These are phyloP conservation scores for Cheumatopsyche charites DNA, from an alignment of 1,140 invertebrate species.

Conservation along the genomic window DNA sequence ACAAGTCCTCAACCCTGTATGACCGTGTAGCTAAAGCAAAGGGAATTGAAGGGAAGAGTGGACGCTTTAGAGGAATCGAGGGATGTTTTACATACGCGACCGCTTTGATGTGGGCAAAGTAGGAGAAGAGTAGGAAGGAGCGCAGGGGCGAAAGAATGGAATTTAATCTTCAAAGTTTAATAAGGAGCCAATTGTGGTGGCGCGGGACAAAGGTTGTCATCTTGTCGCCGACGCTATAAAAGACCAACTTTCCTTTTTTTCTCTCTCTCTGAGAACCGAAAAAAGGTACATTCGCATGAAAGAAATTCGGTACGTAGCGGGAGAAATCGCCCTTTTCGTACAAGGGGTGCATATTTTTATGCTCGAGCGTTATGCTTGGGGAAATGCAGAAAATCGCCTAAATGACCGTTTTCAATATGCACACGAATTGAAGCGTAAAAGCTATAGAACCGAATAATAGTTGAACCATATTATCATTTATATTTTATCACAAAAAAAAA, in stretches of 20 bases:
- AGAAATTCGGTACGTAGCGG: neutral
- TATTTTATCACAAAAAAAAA: no score
- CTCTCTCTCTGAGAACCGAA: neutral
- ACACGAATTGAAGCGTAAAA: no score
- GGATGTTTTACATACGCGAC: slow-evolving; percentile 21
- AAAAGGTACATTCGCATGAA: neutral
- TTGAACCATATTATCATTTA: no score
- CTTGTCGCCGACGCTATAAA: slow-evolving; percentile 14
- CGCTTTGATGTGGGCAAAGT: slow-evolving; percentile 1
- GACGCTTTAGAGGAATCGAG: neutral
- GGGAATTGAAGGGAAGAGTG: neutral
- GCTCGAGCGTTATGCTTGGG: neutral
- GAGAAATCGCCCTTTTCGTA: neutral
- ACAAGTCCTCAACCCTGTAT: no score
- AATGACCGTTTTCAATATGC: no score
- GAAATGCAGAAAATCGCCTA: neutral
- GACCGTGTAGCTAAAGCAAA: neutral
- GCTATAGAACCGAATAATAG: no score
- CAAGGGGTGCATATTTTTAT: neutral
- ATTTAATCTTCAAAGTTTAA: slow-evolving; percentile 27
- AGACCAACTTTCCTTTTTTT: slow-evolving; percentile 11
- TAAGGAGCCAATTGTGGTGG: slow-evolving; percentile 21
- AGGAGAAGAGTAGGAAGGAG: neutral
- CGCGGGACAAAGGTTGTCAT: slow-evolving; percentile 26
- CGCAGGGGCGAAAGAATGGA: slow-evolving; percentile 14